Base-by-base conservation (phyloP, 1,140 invertebrate species). In the Dendrolimus kikuchii region DNA sequence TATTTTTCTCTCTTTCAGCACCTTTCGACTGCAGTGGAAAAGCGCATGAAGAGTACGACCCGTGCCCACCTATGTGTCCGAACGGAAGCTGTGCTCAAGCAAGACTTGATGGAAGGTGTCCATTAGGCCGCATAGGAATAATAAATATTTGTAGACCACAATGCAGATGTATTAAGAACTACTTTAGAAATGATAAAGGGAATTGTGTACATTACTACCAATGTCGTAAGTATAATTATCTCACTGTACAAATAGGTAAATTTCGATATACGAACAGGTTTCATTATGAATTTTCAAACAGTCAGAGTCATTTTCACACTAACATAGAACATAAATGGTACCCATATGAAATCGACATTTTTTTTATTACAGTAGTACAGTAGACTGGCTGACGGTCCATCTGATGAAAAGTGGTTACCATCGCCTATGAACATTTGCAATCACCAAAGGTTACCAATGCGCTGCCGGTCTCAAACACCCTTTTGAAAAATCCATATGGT, bases 191-290 rank as follows among this genome's bases (percentile, higher is more conserved):
- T 37, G 45, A 62, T 5, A 54, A 66, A 40, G 62, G 64, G 42
- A 53, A 45, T 8, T 75, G 73, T 47, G 63, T 75, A 6, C 69
- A 69, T 5, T 71, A 67, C 39, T 49, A 59, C 4, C 37, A 56
- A 48, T 67, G 65, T 45, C 51, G 51, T 53, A 10, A 53, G 52
- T 47, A 38, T 23, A 23, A 38, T 8, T 23, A 23, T 23, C 6
- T n/a, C 43, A 45, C 43, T 8, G n/a, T 7, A 23, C 23, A 23
- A 23, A 23, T 23, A 23, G 23, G 23, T 23, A 23, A 23, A 23
- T 23, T 23, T 3, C 23, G 23, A 23, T 23, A 23, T 23, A 23
- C 23, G 23, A 23, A 23, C 23, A 23, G 23, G 23, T 23, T 23
- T 23, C 23, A 23, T 23, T 3, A 23, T 23, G 23, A 23, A 23